A percentile compares a stretch with the other conserved stretches of the same genome.
Evolutionary conservation across 2,888 invertebrate species (phyloP).

Genomic region (Epsilonema sp.): DNA sequence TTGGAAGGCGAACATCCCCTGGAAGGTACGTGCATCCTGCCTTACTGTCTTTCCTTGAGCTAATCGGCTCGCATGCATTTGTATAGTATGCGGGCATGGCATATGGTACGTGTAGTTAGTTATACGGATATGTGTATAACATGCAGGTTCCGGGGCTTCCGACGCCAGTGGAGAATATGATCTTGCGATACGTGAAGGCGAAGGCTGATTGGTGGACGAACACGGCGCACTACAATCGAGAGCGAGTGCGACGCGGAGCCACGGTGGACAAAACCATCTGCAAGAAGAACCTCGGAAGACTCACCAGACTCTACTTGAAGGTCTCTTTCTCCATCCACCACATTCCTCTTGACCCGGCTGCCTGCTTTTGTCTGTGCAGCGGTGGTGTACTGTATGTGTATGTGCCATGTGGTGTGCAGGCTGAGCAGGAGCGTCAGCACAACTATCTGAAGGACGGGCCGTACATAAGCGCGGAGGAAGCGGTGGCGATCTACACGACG

Average conservation of each 20-base stretch:
- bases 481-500: slow-evolving; percentile 97
- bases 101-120: too few relatives aligned
- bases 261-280: slow-evolving; percentile 99
- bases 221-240: slow-evolving; percentile 97
- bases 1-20: slow-evolving; percentile 99
- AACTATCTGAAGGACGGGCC: slow-evolving; percentile 98
- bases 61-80: too few relatives aligned
- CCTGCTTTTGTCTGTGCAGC: too few relatives aligned
- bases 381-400: too few relatives aligned
- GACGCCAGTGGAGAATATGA: slow-evolving; percentile 99
- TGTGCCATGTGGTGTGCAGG: too few relatives aligned
- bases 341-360: too few relatives aligned
- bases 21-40: slow-evolving; percentile 65
- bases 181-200: slow-evolving; percentile 95
- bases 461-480: slow-evolving; percentile 97
- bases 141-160: slow-evolving; percentile 88
- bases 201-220: slow-evolving; percentile 99
- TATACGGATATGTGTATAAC: too few relatives aligned
- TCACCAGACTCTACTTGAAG: slow-evolving; percentile 84
- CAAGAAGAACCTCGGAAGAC: slow-evolving; percentile 95
- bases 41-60: too few relatives aligned
- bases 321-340: too few relatives aligned
- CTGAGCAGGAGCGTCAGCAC: slow-evolving; percentile 95
- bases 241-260: slow-evolving; percentile 92
- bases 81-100: too few relatives aligned